These are phyloP conservation scores for Thunnus albacares DNA, from an alignment of 2,797 vertebrate genomes.

Conservation along the genomic window DNA sequence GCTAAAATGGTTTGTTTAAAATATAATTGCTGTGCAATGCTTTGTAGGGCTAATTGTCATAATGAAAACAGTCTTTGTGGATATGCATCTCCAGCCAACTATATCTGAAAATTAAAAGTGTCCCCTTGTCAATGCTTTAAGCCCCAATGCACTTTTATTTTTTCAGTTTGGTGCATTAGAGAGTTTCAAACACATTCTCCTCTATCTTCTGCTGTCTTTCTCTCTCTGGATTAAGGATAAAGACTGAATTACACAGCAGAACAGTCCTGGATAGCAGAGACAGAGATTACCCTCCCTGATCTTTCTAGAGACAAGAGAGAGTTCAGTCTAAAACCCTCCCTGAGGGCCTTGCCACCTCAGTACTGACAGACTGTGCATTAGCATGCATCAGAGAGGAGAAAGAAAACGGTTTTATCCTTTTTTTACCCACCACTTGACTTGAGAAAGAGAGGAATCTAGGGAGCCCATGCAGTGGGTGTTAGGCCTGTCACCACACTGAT, in stretches of 20 bases:
- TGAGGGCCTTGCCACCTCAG: conserved; percentile 68
- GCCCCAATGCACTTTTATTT: conserved; percentile 29
- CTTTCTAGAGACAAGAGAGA: conserved; percentile 81
- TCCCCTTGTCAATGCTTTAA: neutral
- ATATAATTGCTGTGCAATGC: conserved; percentile 1
- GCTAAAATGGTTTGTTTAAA: neutral
- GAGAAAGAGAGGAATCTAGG: conserved; percentile 52
- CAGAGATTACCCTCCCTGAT: conserved; percentile 82
- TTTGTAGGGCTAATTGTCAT: neutral
- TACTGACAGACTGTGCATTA: conserved; percentile 76
- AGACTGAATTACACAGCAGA: conserved; percentile 79
- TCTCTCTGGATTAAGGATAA: conserved; percentile 76
- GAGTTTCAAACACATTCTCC: conserved; percentile 49
- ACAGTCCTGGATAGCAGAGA: conserved; percentile 77
- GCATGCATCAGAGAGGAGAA: conserved; percentile 69
- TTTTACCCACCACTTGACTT: conserved; percentile 78
- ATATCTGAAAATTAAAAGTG: conserved; percentile 15
- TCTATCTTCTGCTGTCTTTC: neutral
- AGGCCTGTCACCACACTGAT: conserved; percentile 61
- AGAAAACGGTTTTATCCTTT: conserved; percentile 67
- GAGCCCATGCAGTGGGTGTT: conserved; percentile 46
- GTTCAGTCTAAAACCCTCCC: conserved; percentile 73
- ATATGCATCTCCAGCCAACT: conserved; percentile 11
- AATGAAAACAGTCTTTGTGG: conserved; percentile 10
- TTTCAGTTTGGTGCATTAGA: conserved; percentile 36